phyloP scores from a whole-genome alignment of 2,797 vertebrate species.

The Carapus acus region DNA sequence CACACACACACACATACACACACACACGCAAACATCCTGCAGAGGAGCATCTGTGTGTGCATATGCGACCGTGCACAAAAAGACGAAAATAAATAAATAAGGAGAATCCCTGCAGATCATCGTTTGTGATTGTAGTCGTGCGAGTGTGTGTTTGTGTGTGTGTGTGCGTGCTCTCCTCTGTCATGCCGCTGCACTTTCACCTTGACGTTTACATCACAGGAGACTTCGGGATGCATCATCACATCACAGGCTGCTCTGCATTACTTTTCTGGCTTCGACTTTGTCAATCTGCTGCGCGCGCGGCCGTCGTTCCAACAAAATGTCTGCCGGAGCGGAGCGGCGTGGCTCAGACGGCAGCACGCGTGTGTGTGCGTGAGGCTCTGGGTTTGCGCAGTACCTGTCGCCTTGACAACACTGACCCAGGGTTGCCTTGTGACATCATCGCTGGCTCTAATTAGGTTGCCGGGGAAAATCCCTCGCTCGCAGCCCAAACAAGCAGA shows the following conservation, averaged over 20 bases:
- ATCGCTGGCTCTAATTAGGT: constrained; percentile 59
- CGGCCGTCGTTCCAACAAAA: constrained; percentile 13
- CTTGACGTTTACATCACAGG: not conserved
- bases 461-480: constrained; percentile 58
- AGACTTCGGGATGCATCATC: not conserved
- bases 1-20: constrained; percentile 54
- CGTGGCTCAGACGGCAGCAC: not conserved
- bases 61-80: constrained; percentile 13
- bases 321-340: constrained; percentile 8
- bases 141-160: constrained; percentile 5
- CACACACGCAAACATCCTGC: constrained; percentile 54
- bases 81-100: no score
- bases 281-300: constrained; percentile 3
- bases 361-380: constrained; percentile 24
- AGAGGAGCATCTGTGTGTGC: constrained; percentile 22
- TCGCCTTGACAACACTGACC: constrained; percentile 64
- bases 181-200: constrained; percentile 1
- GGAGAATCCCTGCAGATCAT: constrained; percentile 12
- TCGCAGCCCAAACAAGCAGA: constrained; percentile 53
- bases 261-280: not conserved
- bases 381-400: constrained; percentile 54
- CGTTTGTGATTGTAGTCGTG: constrained; percentile 17
- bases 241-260: not conserved
- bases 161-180: constrained; percentile 6
- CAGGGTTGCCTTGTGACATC: constrained; percentile 59